Conservation (phyloP, 2,888 invertebrate species). For the Chrysomela aeneicollis region DNA sequence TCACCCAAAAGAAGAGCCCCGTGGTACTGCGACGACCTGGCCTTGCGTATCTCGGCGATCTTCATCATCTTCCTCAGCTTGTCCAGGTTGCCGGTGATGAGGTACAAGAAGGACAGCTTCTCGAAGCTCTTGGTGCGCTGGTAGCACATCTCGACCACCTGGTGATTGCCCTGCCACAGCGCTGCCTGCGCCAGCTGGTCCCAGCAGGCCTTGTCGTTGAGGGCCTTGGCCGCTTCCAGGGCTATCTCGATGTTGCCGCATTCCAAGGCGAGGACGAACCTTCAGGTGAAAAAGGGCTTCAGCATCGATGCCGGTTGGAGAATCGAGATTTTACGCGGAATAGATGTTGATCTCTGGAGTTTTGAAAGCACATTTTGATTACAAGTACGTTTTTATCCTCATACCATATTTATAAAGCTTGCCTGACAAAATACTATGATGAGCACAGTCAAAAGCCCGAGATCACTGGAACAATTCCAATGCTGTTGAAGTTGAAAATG, state of each 20-base stretch:
- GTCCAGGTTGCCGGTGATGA: conserved; percentile 97
- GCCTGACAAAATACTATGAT: no score
- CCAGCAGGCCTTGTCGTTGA: conserved; percentile 97
- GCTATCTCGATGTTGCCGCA: conserved; percentile 99
- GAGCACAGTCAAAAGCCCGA: no score
- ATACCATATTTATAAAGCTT: no score
- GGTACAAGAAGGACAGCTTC: conserved; percentile 95
- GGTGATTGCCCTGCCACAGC: conserved; percentile 73
- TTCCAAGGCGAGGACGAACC: conserved; percentile 91
- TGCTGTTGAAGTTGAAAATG: no score
- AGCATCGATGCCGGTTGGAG: no score
- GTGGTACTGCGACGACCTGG: conserved; percentile 95
- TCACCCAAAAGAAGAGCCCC: conserved; percentile 83
- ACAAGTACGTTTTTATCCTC: no score
- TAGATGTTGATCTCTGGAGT: no score
- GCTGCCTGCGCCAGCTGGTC: conserved; percentile 94
- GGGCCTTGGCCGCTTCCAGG: conserved; percentile 90
- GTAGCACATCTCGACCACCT: conserved; percentile 99
- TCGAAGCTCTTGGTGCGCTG: conserved; percentile 99
- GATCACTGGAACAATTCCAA: no score
- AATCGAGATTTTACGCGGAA: no score
- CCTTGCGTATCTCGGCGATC: conserved; percentile 98
- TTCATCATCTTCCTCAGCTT: conserved; percentile 99
- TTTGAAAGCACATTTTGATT: no score
- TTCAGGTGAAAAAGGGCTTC: background rate